phyloP scores from a whole-genome alignment of 2,888 invertebrate species.

The Noctuana brunneofusca region DNA sequence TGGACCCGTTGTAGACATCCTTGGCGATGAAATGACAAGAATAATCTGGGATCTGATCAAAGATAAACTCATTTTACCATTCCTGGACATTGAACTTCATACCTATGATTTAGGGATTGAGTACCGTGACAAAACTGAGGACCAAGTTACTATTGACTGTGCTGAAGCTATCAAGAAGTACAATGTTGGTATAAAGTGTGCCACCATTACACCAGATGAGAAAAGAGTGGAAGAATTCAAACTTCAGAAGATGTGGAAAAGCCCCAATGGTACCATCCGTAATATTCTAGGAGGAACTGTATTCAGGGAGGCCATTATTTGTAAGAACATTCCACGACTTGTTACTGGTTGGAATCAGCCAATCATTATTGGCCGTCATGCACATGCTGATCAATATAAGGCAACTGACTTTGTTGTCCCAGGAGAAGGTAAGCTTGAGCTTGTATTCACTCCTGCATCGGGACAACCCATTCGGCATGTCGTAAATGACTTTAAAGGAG shows the following conservation, averaged over 20 bases:
- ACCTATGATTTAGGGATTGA: constrained; percentile 97
- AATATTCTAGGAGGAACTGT: constrained; percentile 93
- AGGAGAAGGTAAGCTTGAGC: constrained; percentile 92
- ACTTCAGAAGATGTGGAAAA: constrained; percentile 95
- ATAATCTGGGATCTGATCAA: constrained; percentile 99
- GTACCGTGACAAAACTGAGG: constrained; percentile 95
- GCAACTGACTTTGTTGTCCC: constrained; percentile 98
- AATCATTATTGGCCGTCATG: constrained; percentile 99
- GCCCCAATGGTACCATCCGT: constrained; percentile 94
- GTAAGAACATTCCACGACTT: constrained; percentile 96
- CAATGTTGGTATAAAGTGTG: constrained; percentile 99
- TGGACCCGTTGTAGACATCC: constrained; percentile 95
- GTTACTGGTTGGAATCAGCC: constrained; percentile 98
- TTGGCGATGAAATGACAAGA: constrained; percentile 98
- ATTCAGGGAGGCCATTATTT: constrained; percentile 93
- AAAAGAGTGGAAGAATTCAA: constrained; percentile 96
- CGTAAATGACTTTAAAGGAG: constrained; percentile 92
- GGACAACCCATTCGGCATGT: constrained; percentile 86
- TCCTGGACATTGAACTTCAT: constrained; percentile 96
- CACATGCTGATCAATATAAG: constrained; percentile 98
- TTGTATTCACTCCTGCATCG: constrained; percentile 89
- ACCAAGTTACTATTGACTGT: constrained; percentile 97
- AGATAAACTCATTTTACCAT: constrained; percentile 97
- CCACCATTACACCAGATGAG: constrained; percentile 99
- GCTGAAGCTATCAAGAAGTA: constrained; percentile 98